Evolutionary conservation across 2,888 invertebrate species (phyloP).

Genomic region (Anoplius nigerrimus): DNA sequence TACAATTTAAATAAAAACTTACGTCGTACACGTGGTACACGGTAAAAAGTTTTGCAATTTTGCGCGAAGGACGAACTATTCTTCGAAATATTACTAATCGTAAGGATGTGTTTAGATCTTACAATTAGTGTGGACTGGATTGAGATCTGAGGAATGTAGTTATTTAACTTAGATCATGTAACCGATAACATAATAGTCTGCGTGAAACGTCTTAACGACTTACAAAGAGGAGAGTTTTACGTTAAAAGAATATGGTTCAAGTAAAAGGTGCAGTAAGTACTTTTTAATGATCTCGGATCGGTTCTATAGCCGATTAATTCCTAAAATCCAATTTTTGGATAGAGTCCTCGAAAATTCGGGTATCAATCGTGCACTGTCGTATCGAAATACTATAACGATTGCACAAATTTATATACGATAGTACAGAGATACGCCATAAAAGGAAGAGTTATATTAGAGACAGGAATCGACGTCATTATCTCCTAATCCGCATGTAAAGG

Average conservation of each 20-base stretch:
- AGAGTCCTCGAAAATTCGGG: constrained; percentile 28
- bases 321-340: constrained; percentile 35
- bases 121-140: constrained; percentile 53
- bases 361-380: constrained; percentile 23
- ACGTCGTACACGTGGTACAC: constrained; percentile 31
- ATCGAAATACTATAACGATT: constrained; percentile 20
- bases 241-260: neutral
- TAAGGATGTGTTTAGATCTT: constrained; percentile 40
- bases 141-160: constrained; percentile 50
- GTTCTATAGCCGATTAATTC: constrained; percentile 41
- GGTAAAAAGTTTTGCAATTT: constrained; percentile 46
- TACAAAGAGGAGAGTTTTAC: constrained; percentile 39
- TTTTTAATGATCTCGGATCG: constrained; percentile 54
- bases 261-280: constrained; percentile 26
- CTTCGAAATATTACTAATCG: constrained; percentile 36
- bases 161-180: constrained; percentile 62
- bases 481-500: constrained; percentile 9
- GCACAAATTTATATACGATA: constrained; percentile 37
- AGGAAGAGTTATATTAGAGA: constrained; percentile 12
- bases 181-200: constrained; percentile 57
- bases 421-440: constrained; percentile 25
- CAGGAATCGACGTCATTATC: constrained; percentile 11
- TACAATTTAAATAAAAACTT: constrained; percentile 30
- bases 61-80: constrained; percentile 38
- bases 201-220: constrained; percentile 55